A percentile compares a stretch with the other conserved stretches of the same genome.
Conservation (phyloP, 2,113 vertebrate species). For the Protobothrops mucrosquamatus region DNA sequence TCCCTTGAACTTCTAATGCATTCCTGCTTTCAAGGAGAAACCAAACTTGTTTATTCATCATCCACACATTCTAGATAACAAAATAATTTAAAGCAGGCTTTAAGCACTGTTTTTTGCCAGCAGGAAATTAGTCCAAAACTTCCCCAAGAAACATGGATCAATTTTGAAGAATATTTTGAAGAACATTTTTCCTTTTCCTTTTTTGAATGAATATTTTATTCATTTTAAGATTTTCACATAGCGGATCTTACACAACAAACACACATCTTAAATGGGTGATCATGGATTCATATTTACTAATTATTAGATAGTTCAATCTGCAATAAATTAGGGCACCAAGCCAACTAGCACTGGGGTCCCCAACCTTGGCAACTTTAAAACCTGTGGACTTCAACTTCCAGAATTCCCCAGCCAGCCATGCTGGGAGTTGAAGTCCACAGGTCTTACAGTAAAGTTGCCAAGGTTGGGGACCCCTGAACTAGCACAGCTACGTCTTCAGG, state of each 20-base stretch:
- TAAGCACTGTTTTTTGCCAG: background rate
- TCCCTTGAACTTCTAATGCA: background rate
- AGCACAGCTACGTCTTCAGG: too few relatives aligned
- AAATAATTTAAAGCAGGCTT: background rate
- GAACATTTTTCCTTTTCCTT: background rate
- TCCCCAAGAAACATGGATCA: background rate
- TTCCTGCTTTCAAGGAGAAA: background rate
- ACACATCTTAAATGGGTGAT: background rate
- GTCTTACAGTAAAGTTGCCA: too few relatives aligned
- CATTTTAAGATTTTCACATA: background rate
- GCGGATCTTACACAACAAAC: too few relatives aligned
- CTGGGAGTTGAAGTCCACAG: too few relatives aligned
- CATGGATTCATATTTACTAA: background rate
- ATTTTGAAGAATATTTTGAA: background rate
- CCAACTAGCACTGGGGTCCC: too few relatives aligned
- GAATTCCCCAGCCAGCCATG: too few relatives aligned
- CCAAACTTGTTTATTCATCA: background rate
- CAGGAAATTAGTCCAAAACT: background rate
- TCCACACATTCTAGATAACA: background rate
- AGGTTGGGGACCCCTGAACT: too few relatives aligned
- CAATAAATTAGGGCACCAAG: too few relatives aligned
- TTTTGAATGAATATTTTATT: background rate
- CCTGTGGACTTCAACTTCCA: too few relatives aligned
- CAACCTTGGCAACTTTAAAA: too few relatives aligned
- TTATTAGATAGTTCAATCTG: too few relatives aligned